phyloP scores from a whole-genome alignment of 2,888 invertebrate genomes.

The Pedicia rivosa region DNA sequence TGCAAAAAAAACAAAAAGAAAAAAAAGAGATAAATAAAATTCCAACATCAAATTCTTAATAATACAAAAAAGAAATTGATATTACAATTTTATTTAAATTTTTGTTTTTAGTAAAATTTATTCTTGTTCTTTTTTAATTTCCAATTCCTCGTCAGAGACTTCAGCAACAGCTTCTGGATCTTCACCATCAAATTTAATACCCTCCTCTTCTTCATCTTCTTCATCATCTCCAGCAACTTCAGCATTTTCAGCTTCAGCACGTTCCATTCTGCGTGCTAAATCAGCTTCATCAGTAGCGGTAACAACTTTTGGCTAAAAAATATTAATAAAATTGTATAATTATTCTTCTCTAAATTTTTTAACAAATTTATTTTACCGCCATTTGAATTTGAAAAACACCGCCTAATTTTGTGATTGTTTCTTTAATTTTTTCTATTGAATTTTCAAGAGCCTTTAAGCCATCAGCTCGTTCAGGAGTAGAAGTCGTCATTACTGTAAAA shows the following conservation, averaged over 20 bases:
- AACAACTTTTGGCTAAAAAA: constrained; percentile 79
- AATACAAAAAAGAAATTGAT: too few relatives aligned
- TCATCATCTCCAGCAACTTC: constrained; percentile 87
- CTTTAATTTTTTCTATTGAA: constrained; percentile 76
- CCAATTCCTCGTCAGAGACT: too few relatives aligned
- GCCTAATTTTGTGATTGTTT: constrained; percentile 63
- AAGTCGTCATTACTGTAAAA: constrained; percentile 86
- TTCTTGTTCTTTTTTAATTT: too few relatives aligned
- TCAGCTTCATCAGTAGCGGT: constrained; percentile 98
- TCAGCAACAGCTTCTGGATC: too few relatives aligned
- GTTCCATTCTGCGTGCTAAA: constrained; percentile 81
- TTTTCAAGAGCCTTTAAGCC: constrained; percentile 79
- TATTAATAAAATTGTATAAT: constrained; percentile 5
- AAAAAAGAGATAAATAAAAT: too few relatives aligned
- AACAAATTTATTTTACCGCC: constrained; percentile 47
- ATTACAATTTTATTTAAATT: too few relatives aligned
- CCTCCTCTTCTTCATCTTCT: constrained; percentile 55
- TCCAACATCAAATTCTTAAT: too few relatives aligned
- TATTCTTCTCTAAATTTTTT: too few relatives aligned
- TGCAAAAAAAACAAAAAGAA: too few relatives aligned
- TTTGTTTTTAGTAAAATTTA: too few relatives aligned
- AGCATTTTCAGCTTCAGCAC: constrained; percentile 83
- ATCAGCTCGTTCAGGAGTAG: constrained; percentile 90
- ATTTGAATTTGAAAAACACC: constrained; percentile 92
- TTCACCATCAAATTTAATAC: constrained; percentile 30